phyloP scores from a whole-genome alignment of 2,797 vertebrate species.

The Artibeus jamaicensis region DNA sequence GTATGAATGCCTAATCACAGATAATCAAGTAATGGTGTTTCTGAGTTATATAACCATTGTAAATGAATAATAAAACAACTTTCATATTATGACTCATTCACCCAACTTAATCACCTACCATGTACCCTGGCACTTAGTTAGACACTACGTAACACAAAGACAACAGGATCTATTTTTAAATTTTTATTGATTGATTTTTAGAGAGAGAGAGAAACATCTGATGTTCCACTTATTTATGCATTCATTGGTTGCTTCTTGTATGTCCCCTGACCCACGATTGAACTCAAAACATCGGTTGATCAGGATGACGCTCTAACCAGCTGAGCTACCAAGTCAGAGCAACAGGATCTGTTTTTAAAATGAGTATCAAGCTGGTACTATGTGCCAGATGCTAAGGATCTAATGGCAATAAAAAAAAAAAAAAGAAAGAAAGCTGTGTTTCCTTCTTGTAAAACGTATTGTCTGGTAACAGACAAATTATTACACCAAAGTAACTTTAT shows the following conservation, averaged over 20 bases:
- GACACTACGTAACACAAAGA: background rate
- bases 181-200: no score
- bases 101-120: background rate
- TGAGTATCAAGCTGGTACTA: background rate
- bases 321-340: no score
- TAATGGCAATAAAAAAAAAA: background rate
- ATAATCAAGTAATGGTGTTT: background rate
- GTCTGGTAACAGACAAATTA: background rate
- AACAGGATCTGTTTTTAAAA: background rate
- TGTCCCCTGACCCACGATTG: no score
- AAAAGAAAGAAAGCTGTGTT: background rate
- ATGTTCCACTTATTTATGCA: no score
- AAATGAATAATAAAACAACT: conserved; percentile 11
- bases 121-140: background rate
- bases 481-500: background rate
- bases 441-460: background rate
- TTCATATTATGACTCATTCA: background rate
- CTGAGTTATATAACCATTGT: background rate
- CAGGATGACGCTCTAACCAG: no score
- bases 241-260: no score
- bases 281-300: no score
- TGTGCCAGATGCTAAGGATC: background rate
- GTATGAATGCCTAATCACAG: background rate
- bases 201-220: no score
- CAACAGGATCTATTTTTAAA: background rate